Base-by-base conservation (phyloP, 1,140 invertebrate genomes). In the Anthonomus grandis region DNA sequence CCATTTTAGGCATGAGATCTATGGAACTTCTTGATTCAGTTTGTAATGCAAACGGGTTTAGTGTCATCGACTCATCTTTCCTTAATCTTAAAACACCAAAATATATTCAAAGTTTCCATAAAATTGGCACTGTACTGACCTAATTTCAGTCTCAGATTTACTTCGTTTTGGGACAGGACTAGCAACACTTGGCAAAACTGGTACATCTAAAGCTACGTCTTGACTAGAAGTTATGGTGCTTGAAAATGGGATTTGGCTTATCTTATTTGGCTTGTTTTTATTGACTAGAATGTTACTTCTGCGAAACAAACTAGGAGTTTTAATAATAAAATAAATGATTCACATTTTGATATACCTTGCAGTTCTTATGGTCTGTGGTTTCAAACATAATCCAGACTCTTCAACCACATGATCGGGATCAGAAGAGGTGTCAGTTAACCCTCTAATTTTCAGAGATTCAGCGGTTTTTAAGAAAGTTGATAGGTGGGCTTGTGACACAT, bases 401-500 rank as follows among this genome's bases (percentile, higher is more conserved):
- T 70, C 68, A 62, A 65, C 64, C 13, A 57, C 48, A 27, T 38
- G 38, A 39, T 64, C 61, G 18, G 22, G 37, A 15, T 68, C 60
- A 12, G 65, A 61, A 21, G 75, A 70, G 21, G 78, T 78, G 58
- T 86, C 84, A 27, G 85, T 84, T 59, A 87, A 75, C 48, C 85
- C 85, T 67, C 85, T 79, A 57, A 87, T 85, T 77, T 86, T 83
- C 39, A 87, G 70, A 52, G 83, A 81, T 70, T 87, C 85, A 48
- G 86, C 86, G 47, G 85, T 87, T 67, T 83, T 80, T 53, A 89
- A 71, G 72, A 88, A 84, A 12, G 81, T 79, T 38, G 82, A 78
- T 42, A 89, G 69, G 65, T 87, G 83, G 27, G 82, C 82, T 73
- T 88, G 84, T 58, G 84, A 84, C 48, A 89, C 84, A 71, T 87